phyloP scores from a whole-genome alignment of 2,888 invertebrate genomes.

The Trachelus iudaicus region DNA sequence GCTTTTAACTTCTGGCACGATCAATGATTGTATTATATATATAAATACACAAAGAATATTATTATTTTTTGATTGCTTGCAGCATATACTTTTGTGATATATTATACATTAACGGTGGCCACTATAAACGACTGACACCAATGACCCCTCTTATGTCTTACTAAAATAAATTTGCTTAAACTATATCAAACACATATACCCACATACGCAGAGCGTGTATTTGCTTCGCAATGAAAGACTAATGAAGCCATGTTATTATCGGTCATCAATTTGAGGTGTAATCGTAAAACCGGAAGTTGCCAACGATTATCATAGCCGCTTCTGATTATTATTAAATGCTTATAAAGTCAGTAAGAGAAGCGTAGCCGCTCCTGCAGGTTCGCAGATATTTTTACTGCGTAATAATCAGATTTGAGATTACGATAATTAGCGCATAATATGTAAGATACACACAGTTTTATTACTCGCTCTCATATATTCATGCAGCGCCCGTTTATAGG shows the following conservation, averaged over 20 bases:
- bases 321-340: slow-evolving; percentile 35
- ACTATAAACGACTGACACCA: background rate
- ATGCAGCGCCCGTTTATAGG: slow-evolving; percentile 29
- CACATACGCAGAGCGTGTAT: background rate
- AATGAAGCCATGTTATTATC: background rate
- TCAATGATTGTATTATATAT: background rate
- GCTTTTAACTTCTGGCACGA: background rate
- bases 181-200: background rate
- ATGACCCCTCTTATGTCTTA: background rate
- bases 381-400: slow-evolving; percentile 28
- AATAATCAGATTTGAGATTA: slow-evolving; percentile 46
- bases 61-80: background rate
- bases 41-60: background rate
- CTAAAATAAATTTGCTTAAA: background rate
- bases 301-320: background rate
- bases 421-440: slow-evolving; percentile 49
- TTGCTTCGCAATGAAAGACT: background rate
- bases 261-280: background rate
- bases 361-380: slow-evolving; percentile 29
- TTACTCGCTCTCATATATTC: slow-evolving; percentile 13
- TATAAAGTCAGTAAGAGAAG: slow-evolving; percentile 37
- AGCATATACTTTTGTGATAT: background rate
- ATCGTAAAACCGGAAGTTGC: slow-evolving; percentile 4
- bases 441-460: slow-evolving; percentile 33
- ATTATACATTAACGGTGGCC: background rate